Conservation (phyloP, 2,888 invertebrate species). For the Andrena haemorrhoa region DNA sequence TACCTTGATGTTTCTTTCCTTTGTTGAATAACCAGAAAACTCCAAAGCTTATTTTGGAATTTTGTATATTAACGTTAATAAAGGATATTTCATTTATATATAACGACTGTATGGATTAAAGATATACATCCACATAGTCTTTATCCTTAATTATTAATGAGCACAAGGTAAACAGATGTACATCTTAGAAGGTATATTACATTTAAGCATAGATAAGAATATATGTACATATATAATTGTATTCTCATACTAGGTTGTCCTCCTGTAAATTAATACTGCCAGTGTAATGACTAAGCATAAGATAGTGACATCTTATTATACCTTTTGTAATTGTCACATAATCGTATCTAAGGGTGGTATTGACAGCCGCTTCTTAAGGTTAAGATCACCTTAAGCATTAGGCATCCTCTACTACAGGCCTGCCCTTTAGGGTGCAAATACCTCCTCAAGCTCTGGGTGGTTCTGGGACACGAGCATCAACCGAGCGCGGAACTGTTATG, state of each 20-base stretch:
- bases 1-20: slow-evolving; percentile 19
- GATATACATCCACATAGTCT: slow-evolving; percentile 58
- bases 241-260: slow-evolving; percentile 46
- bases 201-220: slow-evolving; percentile 49
- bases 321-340: slow-evolving; percentile 8
- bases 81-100: slow-evolving; percentile 66
- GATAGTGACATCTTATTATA: slow-evolving; percentile 11
- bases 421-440: too few relatives aligned
- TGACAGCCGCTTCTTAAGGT: too few relatives aligned
- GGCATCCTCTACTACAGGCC: too few relatives aligned
- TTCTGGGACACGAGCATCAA: too few relatives aligned
- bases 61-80: slow-evolving; percentile 64
- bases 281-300: slow-evolving; percentile 38
- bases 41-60: slow-evolving; percentile 60
- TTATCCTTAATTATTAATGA: slow-evolving; percentile 80
- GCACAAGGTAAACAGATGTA: slow-evolving; percentile 81
- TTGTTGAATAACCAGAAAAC: slow-evolving; percentile 49
- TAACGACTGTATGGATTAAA: slow-evolving; percentile 66
- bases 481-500: too few relatives aligned
- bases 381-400: too few relatives aligned
- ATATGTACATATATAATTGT: slow-evolving; percentile 47
- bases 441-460: too few relatives aligned
- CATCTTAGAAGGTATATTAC: slow-evolving; percentile 75
- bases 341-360: neutral
- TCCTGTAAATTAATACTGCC: slow-evolving; percentile 49